phyloP scores from a whole-genome alignment of 2,113 vertebrate species.

The Pachyramphus minor region DNA sequence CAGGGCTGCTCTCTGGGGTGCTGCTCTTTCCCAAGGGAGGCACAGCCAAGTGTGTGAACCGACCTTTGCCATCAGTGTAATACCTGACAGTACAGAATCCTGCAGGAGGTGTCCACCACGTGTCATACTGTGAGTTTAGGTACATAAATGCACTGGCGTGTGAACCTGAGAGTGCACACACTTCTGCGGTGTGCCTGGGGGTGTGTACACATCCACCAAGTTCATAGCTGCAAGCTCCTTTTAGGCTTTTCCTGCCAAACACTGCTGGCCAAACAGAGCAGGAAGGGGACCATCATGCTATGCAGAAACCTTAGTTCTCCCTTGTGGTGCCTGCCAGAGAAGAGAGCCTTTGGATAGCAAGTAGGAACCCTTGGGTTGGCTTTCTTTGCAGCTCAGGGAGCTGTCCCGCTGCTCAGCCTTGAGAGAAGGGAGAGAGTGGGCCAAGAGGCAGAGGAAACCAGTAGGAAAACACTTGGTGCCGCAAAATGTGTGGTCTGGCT shows the following conservation, averaged over 20 bases:
- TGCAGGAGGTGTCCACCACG: not conserved
- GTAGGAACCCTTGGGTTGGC: not conserved
- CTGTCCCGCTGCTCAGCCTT: not conserved
- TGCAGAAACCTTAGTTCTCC: not conserved
- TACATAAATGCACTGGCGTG: not conserved
- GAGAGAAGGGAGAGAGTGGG: not conserved
- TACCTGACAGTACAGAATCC: not conserved
- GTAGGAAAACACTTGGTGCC: not conserved
- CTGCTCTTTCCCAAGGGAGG: not conserved
- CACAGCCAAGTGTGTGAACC: not conserved
- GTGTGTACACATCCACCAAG: not conserved
- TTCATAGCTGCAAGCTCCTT: not conserved
- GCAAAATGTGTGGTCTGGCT: not conserved
- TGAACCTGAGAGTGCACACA: not conserved
- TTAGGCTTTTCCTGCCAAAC: not conserved
- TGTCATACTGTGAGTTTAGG: not conserved
- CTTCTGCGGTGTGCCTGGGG: fast-evolving
- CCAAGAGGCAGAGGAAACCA: not conserved
- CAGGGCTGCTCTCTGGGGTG: not conserved
- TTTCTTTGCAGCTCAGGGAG: not conserved
- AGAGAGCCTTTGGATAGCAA: not conserved
- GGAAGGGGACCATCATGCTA: not conserved
- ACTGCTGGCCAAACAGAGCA: fast-evolving
- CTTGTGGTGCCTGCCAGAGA: not conserved
- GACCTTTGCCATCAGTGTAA: not conserved